These are phyloP conservation scores for Sepiola atlantica DNA, from an alignment of 2,888 invertebrate species.

Conservation along the genomic window DNA sequence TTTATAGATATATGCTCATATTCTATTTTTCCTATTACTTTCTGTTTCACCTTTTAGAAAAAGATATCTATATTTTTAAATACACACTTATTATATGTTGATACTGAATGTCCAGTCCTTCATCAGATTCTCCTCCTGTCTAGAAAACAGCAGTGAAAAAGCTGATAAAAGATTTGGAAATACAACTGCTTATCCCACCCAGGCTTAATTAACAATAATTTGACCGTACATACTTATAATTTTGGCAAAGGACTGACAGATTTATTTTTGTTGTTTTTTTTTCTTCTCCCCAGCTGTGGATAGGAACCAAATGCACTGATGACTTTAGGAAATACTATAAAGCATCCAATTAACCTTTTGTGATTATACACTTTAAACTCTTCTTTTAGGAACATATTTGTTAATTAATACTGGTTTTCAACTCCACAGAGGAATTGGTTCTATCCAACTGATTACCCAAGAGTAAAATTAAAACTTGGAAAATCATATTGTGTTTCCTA, in stretches of 20 bases:
- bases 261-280: too few relatives aligned
- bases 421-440: background rate
- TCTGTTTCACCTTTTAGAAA: too few relatives aligned
- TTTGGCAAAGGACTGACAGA: background rate
- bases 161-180: background rate
- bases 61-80: too few relatives aligned
- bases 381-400: background rate
- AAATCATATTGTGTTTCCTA: background rate
- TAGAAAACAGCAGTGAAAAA: too few relatives aligned
- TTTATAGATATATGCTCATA: too few relatives aligned
- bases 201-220: background rate
- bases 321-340: background rate
- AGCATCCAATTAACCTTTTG: background rate
- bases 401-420: conserved; percentile 32
- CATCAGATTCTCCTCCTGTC: too few relatives aligned
- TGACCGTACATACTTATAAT: background rate
- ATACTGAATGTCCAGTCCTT: too few relatives aligned
- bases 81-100: too few relatives aligned
- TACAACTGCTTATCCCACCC: background rate
- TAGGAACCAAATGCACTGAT: background rate
- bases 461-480: background rate
- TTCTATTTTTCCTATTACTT: too few relatives aligned
- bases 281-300: background rate
- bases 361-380: background rate
- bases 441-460: conserved; percentile 32